Base-by-base conservation (phyloP, 2,797 vertebrate species). In the Sebastes paucispinis region DNA sequence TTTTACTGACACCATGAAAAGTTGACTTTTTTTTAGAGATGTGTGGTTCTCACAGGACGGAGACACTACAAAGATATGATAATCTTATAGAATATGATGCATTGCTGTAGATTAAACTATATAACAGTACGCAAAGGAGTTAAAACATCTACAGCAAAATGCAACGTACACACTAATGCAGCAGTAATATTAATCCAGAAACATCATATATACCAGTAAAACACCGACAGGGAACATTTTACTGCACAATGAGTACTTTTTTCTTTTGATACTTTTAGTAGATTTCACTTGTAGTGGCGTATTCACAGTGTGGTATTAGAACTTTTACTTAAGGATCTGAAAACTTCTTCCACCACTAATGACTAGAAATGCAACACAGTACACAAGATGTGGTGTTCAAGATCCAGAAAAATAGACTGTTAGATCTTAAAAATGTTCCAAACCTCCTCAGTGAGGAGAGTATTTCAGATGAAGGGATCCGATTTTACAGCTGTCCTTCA, bases 401-500 rank as follows among this genome's bases (percentile, higher is more conserved):
- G 27, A 10, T 24, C 8, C n/a, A 54, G 27, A 63, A 57, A 68
- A 73, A 39, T 6, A 5, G 47, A 5, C 43, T 6, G 16, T 39
- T 5, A 7, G 20, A 14, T 4, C n/a, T 32, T 77, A 8, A 50
- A 75, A 70, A 47, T 52, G 36, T 52, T 10, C 69, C 63, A 10
- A 22, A 60, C 20, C 20, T 72, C 63, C 14, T n/a, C 6, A 25
- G 67, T 20, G 54, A 66, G 2, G 10, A 0, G 11, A 64, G 77
- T 70, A 63, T 86, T 81, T 67, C 34, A 62, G 58, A 72, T 60
- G 14, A 80, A 69, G 81, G 71, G 29, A n/a, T 76, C 22, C 1
- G 27, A 80, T 55, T 72, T 58, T 69, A 69, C 59, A 80, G 82
- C 74, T 73, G 81, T 66, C 83, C n/a, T 69, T 81, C 25, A 71